Evolutionary conservation across 2,888 invertebrate species (phyloP).

Genomic region (Brachyptera risi): DNA sequence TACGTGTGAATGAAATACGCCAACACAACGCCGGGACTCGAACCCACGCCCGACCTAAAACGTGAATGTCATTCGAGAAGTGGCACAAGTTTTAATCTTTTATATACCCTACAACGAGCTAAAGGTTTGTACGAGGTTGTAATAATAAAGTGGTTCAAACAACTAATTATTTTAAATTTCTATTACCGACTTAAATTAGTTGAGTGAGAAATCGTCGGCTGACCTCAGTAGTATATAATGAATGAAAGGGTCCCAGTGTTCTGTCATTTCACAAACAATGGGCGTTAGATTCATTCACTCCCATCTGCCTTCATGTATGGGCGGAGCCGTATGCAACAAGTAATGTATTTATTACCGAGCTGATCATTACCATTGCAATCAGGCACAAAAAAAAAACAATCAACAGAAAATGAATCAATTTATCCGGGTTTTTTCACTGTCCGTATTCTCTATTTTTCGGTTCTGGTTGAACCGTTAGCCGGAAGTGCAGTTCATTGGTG

Average conservation of each 20-base stretch:
- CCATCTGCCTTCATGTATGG: background rate
- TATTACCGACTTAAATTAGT: too few species aligned
- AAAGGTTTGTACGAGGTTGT: too few species aligned
- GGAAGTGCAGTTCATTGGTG: slow-evolving; percentile 24
- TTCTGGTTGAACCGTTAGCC: slow-evolving; percentile 5
- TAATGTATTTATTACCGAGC: background rate
- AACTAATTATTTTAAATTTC: too few species aligned
- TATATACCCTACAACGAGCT: too few species aligned
- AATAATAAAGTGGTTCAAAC: background rate
- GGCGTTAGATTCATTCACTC: background rate
- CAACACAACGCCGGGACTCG: too few species aligned
- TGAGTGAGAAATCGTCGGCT: background rate
- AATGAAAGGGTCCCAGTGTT: background rate
- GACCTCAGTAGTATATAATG: background rate
- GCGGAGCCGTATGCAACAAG: background rate
- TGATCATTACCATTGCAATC: background rate
- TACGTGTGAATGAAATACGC: too few species aligned
- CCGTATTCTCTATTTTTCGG: background rate
- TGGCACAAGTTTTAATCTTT: too few species aligned
- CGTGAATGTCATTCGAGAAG: too few species aligned
- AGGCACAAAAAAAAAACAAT: slow-evolving; percentile 7
- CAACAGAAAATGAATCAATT: background rate
- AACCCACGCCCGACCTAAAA: too few species aligned
- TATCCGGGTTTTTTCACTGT: background rate
- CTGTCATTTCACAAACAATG: too few species aligned